Evolutionary conservation across 1,140 invertebrate species (phyloP).

Genomic region (Sesamia nonagrioides): DNA sequence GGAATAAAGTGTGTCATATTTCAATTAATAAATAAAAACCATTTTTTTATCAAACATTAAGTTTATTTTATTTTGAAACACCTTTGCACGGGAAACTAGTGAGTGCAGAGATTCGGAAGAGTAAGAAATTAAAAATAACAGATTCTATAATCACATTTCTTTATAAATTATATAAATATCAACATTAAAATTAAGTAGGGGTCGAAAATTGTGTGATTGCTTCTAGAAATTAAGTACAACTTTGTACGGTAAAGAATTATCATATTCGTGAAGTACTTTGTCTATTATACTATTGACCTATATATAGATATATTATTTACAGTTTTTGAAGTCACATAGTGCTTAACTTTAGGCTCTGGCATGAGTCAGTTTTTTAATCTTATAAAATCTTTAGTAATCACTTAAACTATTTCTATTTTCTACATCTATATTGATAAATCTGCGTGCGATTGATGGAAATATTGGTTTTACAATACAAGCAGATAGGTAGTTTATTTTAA

Average conservation of each 20-base stretch:
- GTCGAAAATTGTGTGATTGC: constrained; percentile 37
- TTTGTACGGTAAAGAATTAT: constrained; percentile 40
- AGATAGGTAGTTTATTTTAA: too few species aligned
- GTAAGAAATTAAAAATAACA: constrained; percentile 64
- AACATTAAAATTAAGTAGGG: constrained; percentile 33
- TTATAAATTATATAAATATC: constrained; percentile 51
- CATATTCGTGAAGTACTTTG: constrained; percentile 8
- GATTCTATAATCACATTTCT: constrained; percentile 53
- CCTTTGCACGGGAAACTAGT: constrained; percentile 68
- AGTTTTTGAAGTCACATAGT: constrained; percentile 7
- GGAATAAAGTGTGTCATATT: neutral
- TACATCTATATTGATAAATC: too few species aligned
- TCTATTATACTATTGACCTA: neutral
- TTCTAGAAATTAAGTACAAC: constrained; percentile 45
- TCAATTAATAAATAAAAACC: constrained; percentile 43
- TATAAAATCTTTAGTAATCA: too few species aligned
- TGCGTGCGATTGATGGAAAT: too few species aligned
- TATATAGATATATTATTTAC: neutral
- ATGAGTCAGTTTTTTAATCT: neutral
- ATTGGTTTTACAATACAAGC: too few species aligned
- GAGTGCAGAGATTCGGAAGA: constrained; percentile 65
- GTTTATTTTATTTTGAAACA: constrained; percentile 61
- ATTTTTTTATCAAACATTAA: constrained; percentile 53
- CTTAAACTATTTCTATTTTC: too few species aligned
- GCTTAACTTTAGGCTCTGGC: neutral